Base-by-base conservation (phyloP, 2,113 vertebrate species). In the Balaenoptera acutorostrata region DNA sequence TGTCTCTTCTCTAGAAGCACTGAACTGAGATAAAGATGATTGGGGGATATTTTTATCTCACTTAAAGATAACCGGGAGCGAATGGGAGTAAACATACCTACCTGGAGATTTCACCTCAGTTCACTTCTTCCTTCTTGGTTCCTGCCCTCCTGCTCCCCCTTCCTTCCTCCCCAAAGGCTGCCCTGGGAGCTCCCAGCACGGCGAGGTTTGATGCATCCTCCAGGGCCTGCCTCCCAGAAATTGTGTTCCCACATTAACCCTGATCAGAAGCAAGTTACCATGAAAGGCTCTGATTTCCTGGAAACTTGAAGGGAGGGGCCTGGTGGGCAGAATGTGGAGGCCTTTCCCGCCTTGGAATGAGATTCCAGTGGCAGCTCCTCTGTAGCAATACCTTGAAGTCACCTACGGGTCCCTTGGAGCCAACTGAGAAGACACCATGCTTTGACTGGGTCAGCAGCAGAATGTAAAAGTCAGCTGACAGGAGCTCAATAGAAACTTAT, bases 11-110 rank as follows among this genome's bases (percentile, higher is more conserved):
- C 83, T 44, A 64, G 72, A 83, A 89, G 83, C 82, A 80, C 69
- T 89, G 80, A 97, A 63, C 36, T 29, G 63, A 94, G 82, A 95
- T 94, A 83, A 94, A 97, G 86, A 95, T 61, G 55, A 86, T 95
- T 69, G 82, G 29, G 63, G 33, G 71, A 86, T 90, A 86, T 93
- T 94, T 97, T 89, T 78, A 93, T 91, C 68, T 92, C 49, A 23
- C 78, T 86, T 86, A 66, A 95, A 95, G 89, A 77, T 82, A 80
- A 80, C 88, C 74, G 27, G 57, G 89, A 95, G 68, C 3, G 0
- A 78, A 74, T 33, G 1, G 39, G 63, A 75, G 44, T 93, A 92
- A 97, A 84, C 80, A 92, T 68, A 95, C 6, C 23, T 46, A 39
- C 36, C 27, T 66, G 33, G 91, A 85, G 63, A 3, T 6, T 10